A percentile compares a stretch with the other conserved stretches of the same genome.
Evolutionary conservation across 1,140 invertebrate genomes (phyloP).

Genomic region (Ericerus pela): DNA sequence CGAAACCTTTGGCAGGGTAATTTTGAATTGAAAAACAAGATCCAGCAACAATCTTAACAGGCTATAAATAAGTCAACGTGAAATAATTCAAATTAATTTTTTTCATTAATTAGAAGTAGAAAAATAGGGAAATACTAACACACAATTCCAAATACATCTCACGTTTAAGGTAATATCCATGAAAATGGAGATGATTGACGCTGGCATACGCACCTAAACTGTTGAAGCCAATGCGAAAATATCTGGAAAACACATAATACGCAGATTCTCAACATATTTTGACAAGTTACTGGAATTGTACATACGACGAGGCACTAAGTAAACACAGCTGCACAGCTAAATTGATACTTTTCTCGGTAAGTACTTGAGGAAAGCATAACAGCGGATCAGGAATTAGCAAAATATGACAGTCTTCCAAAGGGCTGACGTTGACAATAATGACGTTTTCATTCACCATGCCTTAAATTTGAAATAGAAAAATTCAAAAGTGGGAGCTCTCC

Average conservation of each 20-base stretch:
- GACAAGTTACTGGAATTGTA: conserved; percentile 19
- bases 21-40: conserved; percentile 35
- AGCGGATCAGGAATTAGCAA: conserved; percentile 44
- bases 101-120: background rate
- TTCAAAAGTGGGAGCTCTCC: background rate
- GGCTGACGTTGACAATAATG: conserved; percentile 43
- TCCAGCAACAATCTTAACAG: conserved; percentile 35
- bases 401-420: conserved; percentile 47
- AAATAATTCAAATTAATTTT: conserved; percentile 14
- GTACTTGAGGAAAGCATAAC: conserved; percentile 41
- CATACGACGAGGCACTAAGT: conserved; percentile 36
- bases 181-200: conserved; percentile 66
- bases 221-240: conserved; percentile 53
- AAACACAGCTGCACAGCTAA: conserved; percentile 36
- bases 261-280: background rate
- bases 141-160: conserved; percentile 45
- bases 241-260: conserved; percentile 31
- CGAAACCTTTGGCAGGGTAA: conserved; percentile 46
- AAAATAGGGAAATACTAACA: conserved; percentile 34
- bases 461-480: background rate
- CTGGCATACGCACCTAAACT: conserved; percentile 61
- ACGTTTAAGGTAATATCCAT: conserved; percentile 49
- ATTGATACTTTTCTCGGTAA: conserved; percentile 34
- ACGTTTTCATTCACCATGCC: background rate
- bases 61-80: conserved; percentile 29